Percentiles rank a stretch among this genome's conserved stretches.
Conservation (phyloP, 2,797 vertebrate genomes). For the Aldrovandia affinis region DNA sequence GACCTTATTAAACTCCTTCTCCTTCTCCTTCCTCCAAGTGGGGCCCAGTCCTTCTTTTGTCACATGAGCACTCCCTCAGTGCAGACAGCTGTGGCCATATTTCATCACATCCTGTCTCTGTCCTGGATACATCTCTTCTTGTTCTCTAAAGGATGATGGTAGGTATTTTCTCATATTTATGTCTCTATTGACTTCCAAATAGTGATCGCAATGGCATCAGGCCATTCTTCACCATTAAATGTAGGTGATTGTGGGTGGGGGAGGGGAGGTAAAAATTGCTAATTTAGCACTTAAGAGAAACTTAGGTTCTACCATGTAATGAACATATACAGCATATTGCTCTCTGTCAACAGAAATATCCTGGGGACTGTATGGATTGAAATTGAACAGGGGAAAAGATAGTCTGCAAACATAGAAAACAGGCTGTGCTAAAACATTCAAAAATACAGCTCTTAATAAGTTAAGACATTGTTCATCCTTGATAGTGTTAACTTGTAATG, state of each 20-base stretch:
- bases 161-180: conserved; percentile 21
- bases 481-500: neutral
- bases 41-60: neutral
- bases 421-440: neutral
- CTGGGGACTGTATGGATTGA: neutral
- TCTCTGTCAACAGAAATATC: neutral
- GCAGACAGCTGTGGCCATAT: neutral
- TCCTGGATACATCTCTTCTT: neutral
- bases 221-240: neutral
- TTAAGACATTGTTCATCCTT: neutral
- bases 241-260: conserved; percentile 29
- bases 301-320: neutral
- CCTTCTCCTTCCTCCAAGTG: neutral
- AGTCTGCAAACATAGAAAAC: neutral
- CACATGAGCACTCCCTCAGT: neutral
- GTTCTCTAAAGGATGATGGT: neutral
- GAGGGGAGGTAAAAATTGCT: neutral
- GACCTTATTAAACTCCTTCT: neutral
- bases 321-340: neutral
- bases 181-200: conserved; percentile 47
- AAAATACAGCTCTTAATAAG: neutral
- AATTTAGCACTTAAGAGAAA: neutral
- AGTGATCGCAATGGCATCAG: conserved; percentile 27
- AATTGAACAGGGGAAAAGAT: neutral
- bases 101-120: neutral